Percentiles rank a stretch among this genome's conserved stretches.
Evolutionary conservation across 2,797 vertebrate genomes (phyloP).

Genomic region (Enteromius anoplus): DNA sequence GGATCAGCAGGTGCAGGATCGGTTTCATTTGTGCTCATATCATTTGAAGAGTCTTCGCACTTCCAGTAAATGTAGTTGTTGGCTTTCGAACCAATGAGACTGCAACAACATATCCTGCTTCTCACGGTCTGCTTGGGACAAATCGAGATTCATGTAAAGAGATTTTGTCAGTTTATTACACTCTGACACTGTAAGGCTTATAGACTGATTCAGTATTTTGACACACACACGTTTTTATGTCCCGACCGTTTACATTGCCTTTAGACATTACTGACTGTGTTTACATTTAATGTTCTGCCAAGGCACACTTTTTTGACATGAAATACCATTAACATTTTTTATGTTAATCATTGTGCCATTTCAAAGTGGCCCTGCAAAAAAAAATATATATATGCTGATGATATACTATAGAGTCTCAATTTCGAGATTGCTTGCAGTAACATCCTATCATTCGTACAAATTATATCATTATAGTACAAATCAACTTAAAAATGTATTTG

Average conservation of each 20-base stretch:
- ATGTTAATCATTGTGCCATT: not conserved
- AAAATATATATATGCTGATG: too few relatives aligned
- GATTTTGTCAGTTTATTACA: not conserved
- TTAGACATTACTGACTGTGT: not conserved
- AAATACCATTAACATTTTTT: not conserved
- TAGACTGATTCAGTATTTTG: constrained; percentile 15
- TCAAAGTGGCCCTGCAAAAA: not conserved
- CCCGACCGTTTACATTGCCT: constrained; percentile 12
- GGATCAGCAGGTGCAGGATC: constrained; percentile 31
- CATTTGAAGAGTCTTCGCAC: not conserved
- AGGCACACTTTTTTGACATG: not conserved
- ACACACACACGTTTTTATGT: constrained; percentile 6
- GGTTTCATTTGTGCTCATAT: constrained; percentile 16
- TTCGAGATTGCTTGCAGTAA: not conserved
- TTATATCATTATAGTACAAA: not conserved
- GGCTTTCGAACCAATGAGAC: not conserved
- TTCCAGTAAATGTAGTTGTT: not conserved
- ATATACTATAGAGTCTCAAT: not conserved
- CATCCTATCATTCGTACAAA: not conserved
- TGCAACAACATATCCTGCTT: constrained; percentile 10
- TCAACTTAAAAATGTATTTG: not conserved
- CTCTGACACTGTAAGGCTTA: not conserved
- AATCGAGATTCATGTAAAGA: not conserved
- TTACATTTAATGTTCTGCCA: not conserved
- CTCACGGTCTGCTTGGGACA: not conserved